Evolutionary conservation across 2,888 invertebrate genomes (phyloP), one percentile per base, ranked within the genome.

Genomic region (Myopa tessellatipennis): DNA sequence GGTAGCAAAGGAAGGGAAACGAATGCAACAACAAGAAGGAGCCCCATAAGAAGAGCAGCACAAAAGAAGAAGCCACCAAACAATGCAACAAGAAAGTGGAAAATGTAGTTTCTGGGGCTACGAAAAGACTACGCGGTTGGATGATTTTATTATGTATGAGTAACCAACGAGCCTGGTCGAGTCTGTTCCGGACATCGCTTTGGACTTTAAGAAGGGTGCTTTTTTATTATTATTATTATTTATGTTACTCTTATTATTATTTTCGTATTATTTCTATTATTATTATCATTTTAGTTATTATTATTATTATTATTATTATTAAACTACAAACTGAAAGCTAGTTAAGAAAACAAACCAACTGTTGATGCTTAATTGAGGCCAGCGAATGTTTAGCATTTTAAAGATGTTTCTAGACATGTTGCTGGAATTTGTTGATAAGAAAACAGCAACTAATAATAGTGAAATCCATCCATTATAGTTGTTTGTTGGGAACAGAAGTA

Each of bases 51-150:
- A 58, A 14, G 16, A 58, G n/a, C 58, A 58, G n/a, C 58, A 58
- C 26, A 26, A 58, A 26, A 58, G n/a, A 12, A n/a, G 16, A 10
- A n/a, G n/a, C 14, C 12, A n/a, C 58, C 58, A n/a, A 58, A 58
- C 16, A 58, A 58, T n/a, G 58, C 58, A 58, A 58, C 50, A 10
- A 14, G 14, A 14, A 14, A 50, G 50, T 75, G 76, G 78, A 79
- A 78, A 80, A 78, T 79, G 78, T 76, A 26, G 36, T 10, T 77
- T 79, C 79, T 78, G 78, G 75, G 78, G 79, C 80, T 2, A 50
- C 50, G 50, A 80, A 77, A 79, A 80, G 79, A 78, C 80, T 81
- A 81, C 79, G 77, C 79, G 81, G 77, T 79, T 81, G 79, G 80
- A 74, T 81, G 81, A 67, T 73, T 80, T 80, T 80, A 78, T 79